phyloP scores from a whole-genome alignment of 2,888 invertebrate species.

The Nezara viridula region DNA sequence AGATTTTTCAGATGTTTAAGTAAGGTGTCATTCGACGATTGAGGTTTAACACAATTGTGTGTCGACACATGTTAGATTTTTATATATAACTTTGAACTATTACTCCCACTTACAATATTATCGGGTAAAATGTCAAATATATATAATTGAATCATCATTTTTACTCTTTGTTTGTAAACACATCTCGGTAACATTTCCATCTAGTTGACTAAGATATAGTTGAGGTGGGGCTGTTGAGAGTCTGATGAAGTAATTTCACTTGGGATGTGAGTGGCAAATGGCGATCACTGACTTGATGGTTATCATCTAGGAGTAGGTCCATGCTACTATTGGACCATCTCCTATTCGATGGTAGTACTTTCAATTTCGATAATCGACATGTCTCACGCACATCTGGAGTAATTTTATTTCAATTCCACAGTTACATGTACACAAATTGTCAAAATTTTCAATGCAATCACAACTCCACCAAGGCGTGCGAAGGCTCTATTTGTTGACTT shows the following conservation, averaged over 20 bases:
- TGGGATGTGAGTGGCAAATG: background rate
- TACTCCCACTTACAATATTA: background rate
- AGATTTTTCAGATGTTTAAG: background rate
- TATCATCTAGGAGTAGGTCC: background rate
- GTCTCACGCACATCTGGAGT: constrained; percentile 11
- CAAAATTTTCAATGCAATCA: background rate
- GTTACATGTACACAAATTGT: background rate
- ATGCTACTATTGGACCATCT: background rate
- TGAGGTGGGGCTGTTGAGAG: background rate
- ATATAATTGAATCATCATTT: background rate
- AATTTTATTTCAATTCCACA: background rate
- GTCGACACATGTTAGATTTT: background rate
- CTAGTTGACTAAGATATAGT: background rate
- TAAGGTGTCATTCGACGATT: background rate
- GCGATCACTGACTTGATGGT: background rate
- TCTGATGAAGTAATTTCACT: background rate
- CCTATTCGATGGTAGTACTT: background rate
- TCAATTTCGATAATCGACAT: constrained; percentile 25
- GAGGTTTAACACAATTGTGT: background rate
- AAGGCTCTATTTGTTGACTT: constrained; percentile 59
- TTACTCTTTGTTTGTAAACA: background rate
- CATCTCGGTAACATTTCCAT: background rate
- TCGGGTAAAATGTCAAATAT: background rate
- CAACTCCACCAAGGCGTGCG: background rate
- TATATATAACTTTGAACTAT: background rate